Conservation (phyloP, 2,888 invertebrate genomes). For the Scaptomyza polygonia region DNA sequence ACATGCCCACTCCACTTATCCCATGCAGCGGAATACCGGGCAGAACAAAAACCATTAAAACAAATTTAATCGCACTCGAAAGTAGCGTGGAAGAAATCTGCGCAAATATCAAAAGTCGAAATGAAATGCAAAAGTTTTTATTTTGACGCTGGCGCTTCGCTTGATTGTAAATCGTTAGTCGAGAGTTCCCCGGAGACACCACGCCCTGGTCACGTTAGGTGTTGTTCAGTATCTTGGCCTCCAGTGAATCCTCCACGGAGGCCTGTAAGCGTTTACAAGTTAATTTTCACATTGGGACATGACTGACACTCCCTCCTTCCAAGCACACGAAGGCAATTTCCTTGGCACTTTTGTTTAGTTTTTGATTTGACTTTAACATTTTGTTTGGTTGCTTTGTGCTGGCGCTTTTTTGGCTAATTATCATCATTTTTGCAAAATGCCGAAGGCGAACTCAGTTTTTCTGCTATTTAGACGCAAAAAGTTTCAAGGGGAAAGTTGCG, state of each 20-base stretch:
- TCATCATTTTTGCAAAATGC: constrained; percentile 81
- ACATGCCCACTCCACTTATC: not conserved
- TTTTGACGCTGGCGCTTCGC: constrained; percentile 67
- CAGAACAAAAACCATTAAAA: constrained; percentile 83
- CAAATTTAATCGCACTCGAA: constrained; percentile 84
- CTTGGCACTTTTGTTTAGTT: constrained; percentile 75
- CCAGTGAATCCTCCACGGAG: constrained; percentile 1
- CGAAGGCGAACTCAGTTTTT: constrained; percentile 63
- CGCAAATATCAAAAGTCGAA: constrained; percentile 74
- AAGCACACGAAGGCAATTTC: constrained; percentile 53
- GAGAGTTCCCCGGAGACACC: constrained; percentile 58
- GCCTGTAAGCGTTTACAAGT: constrained; percentile 74
- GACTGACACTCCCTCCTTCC: constrained; percentile 54
- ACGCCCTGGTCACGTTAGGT: constrained; percentile 27
- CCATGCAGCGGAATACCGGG: not conserved
- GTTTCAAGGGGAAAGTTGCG: constrained; percentile 42
- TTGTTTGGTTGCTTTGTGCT: constrained; percentile 38
- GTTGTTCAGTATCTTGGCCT: constrained; percentile 22
- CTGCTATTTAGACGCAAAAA: constrained; percentile 61
- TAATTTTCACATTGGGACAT: constrained; percentile 81
- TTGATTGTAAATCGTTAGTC: constrained; percentile 82
- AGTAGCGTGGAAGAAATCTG: constrained; percentile 70
- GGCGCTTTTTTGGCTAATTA: constrained; percentile 74
- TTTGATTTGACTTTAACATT: constrained; percentile 78
- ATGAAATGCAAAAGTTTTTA: constrained; percentile 79